Evolutionary conservation across 2,113 vertebrate species (phyloP).

Genomic region (Colaptes auratus): DNA sequence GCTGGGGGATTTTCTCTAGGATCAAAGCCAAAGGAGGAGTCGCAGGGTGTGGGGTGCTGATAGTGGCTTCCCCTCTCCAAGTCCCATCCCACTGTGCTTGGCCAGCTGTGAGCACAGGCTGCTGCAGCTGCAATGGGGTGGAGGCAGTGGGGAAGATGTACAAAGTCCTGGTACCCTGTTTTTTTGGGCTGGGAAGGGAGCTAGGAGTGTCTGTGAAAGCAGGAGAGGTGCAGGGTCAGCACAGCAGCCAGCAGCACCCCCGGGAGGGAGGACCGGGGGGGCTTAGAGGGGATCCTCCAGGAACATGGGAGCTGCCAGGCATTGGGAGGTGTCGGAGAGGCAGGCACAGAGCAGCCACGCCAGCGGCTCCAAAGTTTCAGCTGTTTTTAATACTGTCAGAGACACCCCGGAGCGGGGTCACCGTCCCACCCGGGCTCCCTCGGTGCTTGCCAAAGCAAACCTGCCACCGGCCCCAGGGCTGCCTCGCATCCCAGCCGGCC

Average conservation of each 20-base stretch:
- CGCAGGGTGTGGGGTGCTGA: background rate
- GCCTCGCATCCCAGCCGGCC: background rate
- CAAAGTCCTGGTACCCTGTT: background rate
- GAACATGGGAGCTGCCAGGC: accelerated
- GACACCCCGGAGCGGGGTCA: background rate
- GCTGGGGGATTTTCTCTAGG: background rate
- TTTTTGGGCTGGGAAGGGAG: background rate
- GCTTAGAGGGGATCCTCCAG: background rate
- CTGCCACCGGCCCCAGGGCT: background rate
- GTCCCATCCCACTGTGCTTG: background rate
- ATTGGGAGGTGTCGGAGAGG: background rate
- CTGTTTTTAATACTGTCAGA: conserved; percentile 71
- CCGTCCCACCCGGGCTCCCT: background rate
- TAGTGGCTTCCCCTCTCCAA: background rate
- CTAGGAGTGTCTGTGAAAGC: background rate
- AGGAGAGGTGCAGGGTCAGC: background rate
- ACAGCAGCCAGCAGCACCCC: accelerated
- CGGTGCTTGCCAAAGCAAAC: background rate
- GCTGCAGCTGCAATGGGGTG: background rate
- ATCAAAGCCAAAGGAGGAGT: conserved; percentile 58
- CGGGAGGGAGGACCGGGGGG: accelerated
- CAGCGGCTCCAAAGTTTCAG: conserved; percentile 18
- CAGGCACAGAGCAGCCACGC: background rate
- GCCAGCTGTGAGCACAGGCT: background rate
- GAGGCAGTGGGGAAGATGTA: background rate